These are phyloP conservation scores for Phataginus tricuspis DNA, from an alignment of 2,797 vertebrate genomes.

Conservation along the genomic window DNA sequence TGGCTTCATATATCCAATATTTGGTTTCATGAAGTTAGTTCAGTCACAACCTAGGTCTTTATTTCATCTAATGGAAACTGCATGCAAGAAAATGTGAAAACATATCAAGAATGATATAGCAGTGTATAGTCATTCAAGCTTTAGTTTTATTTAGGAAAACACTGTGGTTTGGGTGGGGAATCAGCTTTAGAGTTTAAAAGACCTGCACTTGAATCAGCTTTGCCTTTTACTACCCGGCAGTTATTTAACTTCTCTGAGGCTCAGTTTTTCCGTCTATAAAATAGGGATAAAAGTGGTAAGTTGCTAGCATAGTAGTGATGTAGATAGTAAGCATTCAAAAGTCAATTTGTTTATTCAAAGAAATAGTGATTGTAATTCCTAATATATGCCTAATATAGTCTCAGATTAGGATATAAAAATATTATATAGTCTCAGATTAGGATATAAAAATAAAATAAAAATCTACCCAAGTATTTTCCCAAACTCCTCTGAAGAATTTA, in stretches of 20 bases:
- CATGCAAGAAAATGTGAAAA: neutral
- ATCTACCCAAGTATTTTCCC: neutral
- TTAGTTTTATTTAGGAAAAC: neutral
- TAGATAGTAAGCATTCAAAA: neutral
- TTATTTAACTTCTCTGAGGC: neutral
- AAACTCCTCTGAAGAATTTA: neutral
- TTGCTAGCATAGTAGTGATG: neutral
- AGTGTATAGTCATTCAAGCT: neutral
- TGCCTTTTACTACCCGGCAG: neutral
- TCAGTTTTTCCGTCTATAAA: neutral
- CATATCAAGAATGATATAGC: neutral
- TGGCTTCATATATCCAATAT: neutral
- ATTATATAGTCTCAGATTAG: neutral
- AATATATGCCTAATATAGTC: neutral
- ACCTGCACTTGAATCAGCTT: neutral
- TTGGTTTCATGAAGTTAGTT: neutral
- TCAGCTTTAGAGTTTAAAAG: neutral
- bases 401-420: neutral
- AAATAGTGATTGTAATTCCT: neutral
- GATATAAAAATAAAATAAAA: neutral
- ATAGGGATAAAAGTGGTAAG: neutral
- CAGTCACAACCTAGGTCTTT: neutral
- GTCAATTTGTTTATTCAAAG: neutral
- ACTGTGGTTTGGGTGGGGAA: neutral
- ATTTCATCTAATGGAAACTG: neutral